Evolutionary conservation across 1,140 invertebrate genomes (phyloP).

Genomic region (Hypothenemus hampei): DNA sequence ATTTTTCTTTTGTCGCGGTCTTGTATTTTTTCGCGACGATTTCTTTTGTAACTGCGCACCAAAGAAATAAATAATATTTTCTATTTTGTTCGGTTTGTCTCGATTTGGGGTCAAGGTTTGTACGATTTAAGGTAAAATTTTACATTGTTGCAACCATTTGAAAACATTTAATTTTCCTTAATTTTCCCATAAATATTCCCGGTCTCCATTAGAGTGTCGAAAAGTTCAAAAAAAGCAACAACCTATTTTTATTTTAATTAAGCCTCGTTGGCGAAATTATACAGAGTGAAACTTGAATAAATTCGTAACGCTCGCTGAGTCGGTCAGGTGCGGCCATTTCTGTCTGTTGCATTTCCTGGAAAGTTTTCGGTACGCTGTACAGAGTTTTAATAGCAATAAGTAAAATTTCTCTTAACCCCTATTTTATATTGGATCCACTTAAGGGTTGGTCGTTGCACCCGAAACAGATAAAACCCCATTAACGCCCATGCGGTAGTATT

Average conservation of each 20-base stretch:
- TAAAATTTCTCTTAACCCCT: no score
- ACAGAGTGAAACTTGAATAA: background rate
- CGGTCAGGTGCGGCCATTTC: background rate
- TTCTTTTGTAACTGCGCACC: background rate
- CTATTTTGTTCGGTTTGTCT: background rate
- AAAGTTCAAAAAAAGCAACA: no score
- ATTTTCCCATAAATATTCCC: background rate
- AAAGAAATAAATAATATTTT: slow-evolving; percentile 1
- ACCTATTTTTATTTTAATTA: background rate
- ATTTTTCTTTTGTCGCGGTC: slow-evolving; percentile 3
- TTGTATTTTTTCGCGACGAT: background rate
- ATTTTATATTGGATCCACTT: slow-evolving; percentile 6
- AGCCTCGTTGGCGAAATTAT: background rate
- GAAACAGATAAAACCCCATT: slow-evolving; percentile 12
- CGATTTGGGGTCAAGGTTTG: slow-evolving; percentile 1
- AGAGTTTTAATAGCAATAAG: no score
- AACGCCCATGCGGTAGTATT: slow-evolving; percentile 5
- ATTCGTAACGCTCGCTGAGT: background rate
- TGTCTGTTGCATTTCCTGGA: background rate
- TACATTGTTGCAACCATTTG: background rate
- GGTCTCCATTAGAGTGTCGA: background rate
- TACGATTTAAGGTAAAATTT: background rate
- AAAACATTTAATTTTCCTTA: background rate
- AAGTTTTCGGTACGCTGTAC: no score
- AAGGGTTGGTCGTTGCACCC: slow-evolving; percentile 17